Conservation (phyloP, 2,888 invertebrate species). For the Ischnura elegans region DNA sequence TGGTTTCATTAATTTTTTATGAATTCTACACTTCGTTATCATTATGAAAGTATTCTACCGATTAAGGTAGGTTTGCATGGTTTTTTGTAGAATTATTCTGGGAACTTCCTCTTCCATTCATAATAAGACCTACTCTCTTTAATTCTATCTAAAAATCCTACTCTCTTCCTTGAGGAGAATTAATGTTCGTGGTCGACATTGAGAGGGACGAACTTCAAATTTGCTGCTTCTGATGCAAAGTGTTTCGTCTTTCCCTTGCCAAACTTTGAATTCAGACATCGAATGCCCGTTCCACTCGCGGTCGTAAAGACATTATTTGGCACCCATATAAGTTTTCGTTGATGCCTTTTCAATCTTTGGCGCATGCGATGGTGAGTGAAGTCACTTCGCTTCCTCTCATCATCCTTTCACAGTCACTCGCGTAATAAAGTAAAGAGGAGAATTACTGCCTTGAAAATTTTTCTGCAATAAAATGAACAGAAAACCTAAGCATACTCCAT, state of each 20-base stretch:
- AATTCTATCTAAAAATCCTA: too few species aligned
- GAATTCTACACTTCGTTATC: too few species aligned
- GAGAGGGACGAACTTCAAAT: not conserved
- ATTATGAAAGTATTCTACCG: too few species aligned
- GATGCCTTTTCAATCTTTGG: not conserved
- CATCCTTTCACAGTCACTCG: not conserved
- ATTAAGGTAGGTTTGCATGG: too few species aligned
- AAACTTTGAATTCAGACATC: not conserved
- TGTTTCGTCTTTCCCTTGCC: not conserved
- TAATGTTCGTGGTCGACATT: not conserved
- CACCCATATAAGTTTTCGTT: not conserved
- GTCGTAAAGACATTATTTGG: not conserved
- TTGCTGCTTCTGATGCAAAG: not conserved
- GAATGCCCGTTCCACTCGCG: not conserved
- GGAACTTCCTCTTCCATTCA: too few species aligned
- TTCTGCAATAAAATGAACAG: too few species aligned
- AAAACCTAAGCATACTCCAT: too few species aligned
- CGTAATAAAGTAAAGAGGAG: not conserved
- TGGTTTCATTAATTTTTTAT: too few species aligned
- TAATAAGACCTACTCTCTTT: too few species aligned
- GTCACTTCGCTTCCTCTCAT: not conserved
- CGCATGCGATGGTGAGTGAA: not conserved
- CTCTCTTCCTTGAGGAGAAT: too few species aligned
- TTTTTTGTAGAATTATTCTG: too few species aligned
- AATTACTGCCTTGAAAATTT: too few species aligned